A percentile compares a stretch with the other conserved stretches of the same genome.
These are phyloP conservation scores for Bergia puertoricense DNA, from an alignment of 92 coral and sea anemone genomes.

Conservation along the genomic window DNA sequence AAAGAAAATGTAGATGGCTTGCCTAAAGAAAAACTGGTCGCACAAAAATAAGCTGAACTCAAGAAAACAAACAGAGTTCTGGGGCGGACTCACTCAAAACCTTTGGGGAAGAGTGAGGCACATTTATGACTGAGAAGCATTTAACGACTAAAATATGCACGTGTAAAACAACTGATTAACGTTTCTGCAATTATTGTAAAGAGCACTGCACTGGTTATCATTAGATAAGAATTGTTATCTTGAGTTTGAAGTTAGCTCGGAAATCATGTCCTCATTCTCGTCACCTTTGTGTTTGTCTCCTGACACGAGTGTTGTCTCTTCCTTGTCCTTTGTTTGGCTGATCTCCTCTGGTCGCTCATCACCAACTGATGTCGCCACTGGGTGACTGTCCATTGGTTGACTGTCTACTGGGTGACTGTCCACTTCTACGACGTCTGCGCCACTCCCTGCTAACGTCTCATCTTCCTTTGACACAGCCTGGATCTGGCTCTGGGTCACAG, in stretches of 20 bases:
- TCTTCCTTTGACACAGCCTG: not conserved
- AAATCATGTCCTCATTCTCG: not conserved
- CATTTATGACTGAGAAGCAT: not conserved
- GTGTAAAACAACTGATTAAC: not conserved
- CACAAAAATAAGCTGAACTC: too few relatives aligned
- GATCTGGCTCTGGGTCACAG: conserved; percentile 27
- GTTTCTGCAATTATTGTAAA: not conserved
- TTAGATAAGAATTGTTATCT: not conserved
- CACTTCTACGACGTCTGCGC: not conserved
- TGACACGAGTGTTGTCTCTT: not conserved
- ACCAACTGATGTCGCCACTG: not conserved
- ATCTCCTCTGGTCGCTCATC: not conserved
- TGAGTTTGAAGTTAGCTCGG: conserved; percentile 20
- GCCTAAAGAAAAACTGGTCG: too few relatives aligned
- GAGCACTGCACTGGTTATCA: conserved; percentile 16
- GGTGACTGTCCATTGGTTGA: not conserved
- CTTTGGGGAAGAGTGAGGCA: not conserved
- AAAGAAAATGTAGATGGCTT: too few relatives aligned
- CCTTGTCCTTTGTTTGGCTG: not conserved
- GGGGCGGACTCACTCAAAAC: not conserved
- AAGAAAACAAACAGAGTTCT: not conserved
- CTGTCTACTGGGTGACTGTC: not conserved
- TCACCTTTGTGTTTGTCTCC: conserved; percentile 34
- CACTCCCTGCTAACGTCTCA: conserved; percentile 4
- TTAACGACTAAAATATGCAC: not conserved